These are phyloP conservation scores for Capitella teleta DNA, from an alignment of 1,140 invertebrate genomes.

Conservation along the genomic window DNA sequence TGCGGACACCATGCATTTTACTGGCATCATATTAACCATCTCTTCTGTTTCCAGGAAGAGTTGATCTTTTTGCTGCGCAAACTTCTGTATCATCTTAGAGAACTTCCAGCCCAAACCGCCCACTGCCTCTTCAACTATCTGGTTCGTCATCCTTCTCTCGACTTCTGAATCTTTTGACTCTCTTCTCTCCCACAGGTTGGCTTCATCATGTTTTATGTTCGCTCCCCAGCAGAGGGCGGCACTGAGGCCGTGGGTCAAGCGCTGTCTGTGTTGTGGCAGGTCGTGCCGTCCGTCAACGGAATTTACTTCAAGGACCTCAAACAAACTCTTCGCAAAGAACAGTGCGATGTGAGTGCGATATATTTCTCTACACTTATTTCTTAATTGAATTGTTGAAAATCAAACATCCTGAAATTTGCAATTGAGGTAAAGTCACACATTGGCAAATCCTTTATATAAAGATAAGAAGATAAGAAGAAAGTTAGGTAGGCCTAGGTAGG, in stretches of 20 bases:
- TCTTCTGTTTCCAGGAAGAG: slow-evolving; percentile 52
- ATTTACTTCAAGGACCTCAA: slow-evolving; percentile 99
- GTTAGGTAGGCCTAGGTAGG: too few species aligned
- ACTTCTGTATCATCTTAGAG: slow-evolving; percentile 81
- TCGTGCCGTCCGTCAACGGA: slow-evolving; percentile 89
- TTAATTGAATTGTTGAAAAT: too few species aligned
- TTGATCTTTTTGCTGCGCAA: slow-evolving; percentile 88
- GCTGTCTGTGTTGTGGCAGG: slow-evolving; percentile 90
- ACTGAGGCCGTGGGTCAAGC: slow-evolving; percentile 88
- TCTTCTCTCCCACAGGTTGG: slow-evolving; percentile 55
- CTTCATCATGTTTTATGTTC: slow-evolving; percentile 97
- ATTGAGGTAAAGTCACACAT: too few species aligned
- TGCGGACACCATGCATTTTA: slow-evolving; percentile 13
- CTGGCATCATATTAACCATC: neutral
- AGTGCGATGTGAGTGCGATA: slow-evolving; percentile 67
- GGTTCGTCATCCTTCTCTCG: slow-evolving; percentile 43
- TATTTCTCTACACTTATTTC: too few species aligned
- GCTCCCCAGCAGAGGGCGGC: slow-evolving; percentile 84
- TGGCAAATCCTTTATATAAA: too few species aligned
- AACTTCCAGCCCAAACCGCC: slow-evolving; percentile 91
- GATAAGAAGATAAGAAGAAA: too few species aligned
- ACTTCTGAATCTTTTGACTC: too few species aligned
- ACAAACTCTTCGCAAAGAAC: slow-evolving; percentile 95
- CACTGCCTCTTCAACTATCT: slow-evolving; percentile 99
- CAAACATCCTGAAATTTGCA: too few species aligned